phyloP scores from a whole-genome alignment of 2,113 vertebrate species.

The Eretmochelys imbricata region DNA sequence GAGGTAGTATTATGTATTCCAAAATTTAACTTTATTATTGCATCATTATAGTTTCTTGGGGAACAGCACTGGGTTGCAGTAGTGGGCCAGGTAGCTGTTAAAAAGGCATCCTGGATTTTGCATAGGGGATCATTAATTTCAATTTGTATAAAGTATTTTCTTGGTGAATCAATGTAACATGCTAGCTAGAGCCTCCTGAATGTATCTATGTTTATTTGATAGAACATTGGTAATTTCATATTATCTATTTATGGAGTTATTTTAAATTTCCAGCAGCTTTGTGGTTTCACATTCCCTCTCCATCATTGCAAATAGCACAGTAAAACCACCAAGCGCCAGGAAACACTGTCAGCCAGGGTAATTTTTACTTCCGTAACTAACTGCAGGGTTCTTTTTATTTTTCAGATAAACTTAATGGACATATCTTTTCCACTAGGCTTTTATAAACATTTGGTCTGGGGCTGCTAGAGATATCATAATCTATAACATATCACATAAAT shows the following conservation, averaged over 20 bases:
- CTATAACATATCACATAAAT: background rate
- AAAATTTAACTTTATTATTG: background rate
- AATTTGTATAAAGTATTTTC: background rate
- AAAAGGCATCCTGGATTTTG: background rate
- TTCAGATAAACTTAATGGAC: slow-evolving; percentile 60
- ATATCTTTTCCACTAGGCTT: slow-evolving; percentile 1
- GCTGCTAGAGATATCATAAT: background rate
- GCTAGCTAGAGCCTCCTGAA: background rate
- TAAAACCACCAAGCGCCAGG: slow-evolving; percentile 38
- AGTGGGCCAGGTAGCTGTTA: background rate
- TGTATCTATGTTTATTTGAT: background rate
- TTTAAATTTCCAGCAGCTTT: slow-evolving; percentile 47
- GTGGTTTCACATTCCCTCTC: slow-evolving; percentile 9
- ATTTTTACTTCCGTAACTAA: slow-evolving; percentile 43
- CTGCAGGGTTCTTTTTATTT: slow-evolving; percentile 57
- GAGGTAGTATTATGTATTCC: background rate
- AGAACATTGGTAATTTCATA: slow-evolving; percentile 2
- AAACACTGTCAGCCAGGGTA: slow-evolving; percentile 39
- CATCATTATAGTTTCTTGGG: background rate
- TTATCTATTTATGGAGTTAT: slow-evolving; percentile 33
- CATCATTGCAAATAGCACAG: slow-evolving; percentile 16
- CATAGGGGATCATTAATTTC: background rate
- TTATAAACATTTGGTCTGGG: slow-evolving; percentile 46
- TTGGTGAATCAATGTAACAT: background rate
- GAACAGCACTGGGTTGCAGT: background rate